Evolutionary conservation across 2,797 vertebrate genomes (phyloP).

Genomic region (Halcyon smyrnensis): DNA sequence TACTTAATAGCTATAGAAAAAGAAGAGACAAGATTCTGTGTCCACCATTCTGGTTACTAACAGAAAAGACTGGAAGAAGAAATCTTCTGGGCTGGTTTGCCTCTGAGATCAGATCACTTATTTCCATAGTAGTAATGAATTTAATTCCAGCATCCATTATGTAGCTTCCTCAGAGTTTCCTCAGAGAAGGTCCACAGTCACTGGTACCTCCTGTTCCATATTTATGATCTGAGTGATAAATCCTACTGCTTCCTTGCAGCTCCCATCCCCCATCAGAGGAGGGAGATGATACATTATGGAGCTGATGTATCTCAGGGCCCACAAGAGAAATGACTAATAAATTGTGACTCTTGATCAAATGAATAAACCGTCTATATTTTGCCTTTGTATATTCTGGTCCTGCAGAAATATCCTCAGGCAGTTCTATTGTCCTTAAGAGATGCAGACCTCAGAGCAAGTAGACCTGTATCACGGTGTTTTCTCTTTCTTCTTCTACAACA

Average conservation of each 20-base stretch:
- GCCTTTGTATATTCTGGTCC: neutral
- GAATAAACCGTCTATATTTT: neutral
- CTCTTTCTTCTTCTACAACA: rapidly evolving
- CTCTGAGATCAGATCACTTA: neutral
- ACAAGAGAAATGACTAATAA: neutral
- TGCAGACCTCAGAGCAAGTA: neutral
- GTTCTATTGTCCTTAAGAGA: neutral
- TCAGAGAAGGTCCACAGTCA: neutral
- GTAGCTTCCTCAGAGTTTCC: neutral
- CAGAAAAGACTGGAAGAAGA: neutral
- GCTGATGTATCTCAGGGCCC: neutral
- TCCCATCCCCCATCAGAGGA: neutral
- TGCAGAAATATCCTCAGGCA: neutral
- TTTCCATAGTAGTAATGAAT: neutral
- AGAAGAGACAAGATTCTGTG: neutral
- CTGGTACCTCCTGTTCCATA: neutral
- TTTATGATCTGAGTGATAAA: neutral
- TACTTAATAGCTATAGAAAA: neutral
- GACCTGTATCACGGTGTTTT: neutral
- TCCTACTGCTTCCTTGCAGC: neutral
- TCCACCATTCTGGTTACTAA: neutral
- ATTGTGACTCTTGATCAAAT: neutral
- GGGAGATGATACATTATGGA: neutral
- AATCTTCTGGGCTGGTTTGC: neutral
- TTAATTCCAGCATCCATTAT: neutral